These are phyloP conservation scores for Stenodera caucasica DNA, from an alignment of 2,888 invertebrate genomes.

Conservation along the genomic window DNA sequence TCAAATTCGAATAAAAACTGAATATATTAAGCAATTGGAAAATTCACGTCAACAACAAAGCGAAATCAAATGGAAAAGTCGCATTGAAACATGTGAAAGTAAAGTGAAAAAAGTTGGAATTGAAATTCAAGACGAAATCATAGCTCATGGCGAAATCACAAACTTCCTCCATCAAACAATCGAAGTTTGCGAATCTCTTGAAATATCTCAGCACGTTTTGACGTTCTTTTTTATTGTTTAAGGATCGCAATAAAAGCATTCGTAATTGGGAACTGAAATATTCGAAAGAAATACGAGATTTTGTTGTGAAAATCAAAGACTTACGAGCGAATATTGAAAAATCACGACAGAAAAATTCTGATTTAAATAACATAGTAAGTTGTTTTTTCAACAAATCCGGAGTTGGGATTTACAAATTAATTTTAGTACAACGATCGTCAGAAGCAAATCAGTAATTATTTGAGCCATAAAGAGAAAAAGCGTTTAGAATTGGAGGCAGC, in stretches of 20 bases:
- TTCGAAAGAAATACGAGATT: constrained; percentile 48
- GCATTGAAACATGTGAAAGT: background rate
- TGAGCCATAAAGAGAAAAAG: constrained; percentile 52
- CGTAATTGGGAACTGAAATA: constrained; percentile 52
- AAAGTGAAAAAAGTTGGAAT: background rate
- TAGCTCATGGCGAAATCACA: background rate
- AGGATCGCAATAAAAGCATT: constrained; percentile 50
- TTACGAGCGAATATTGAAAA: background rate
- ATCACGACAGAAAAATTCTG: constrained; percentile 19
- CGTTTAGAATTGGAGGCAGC: constrained; percentile 49
- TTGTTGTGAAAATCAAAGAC: constrained; percentile 45
- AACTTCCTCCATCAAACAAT: constrained; percentile 45
- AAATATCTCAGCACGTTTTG: constrained; percentile 3
- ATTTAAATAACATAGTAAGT: constrained; percentile 46
- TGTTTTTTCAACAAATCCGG: constrained; percentile 3
- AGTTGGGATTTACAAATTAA: no score
- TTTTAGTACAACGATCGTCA: constrained; percentile 50
- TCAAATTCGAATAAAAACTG: background rate
- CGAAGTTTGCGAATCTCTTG: constrained; percentile 30
- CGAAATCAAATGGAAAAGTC: background rate
- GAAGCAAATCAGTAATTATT: constrained; percentile 57
- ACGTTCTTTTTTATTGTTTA: constrained; percentile 19
- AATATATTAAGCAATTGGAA: background rate
- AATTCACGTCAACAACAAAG: background rate
- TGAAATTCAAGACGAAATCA: background rate